Percentiles rank a stretch among this genome's conserved stretches.
Conservation (phyloP, 2,797 vertebrate genomes). For the Agapornis canus region DNA sequence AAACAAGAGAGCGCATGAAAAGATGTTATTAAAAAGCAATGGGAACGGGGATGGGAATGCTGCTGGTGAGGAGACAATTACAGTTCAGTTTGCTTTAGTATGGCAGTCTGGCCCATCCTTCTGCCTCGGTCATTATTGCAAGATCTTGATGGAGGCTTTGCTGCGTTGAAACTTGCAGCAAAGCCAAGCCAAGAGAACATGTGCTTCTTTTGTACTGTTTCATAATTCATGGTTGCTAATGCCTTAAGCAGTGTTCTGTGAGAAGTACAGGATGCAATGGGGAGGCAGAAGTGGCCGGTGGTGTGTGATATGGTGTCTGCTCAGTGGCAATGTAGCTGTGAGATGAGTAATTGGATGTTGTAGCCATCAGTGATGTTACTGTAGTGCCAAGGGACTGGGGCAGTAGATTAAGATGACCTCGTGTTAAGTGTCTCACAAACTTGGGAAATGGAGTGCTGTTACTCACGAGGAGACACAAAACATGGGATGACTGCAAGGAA, state of each 20-base stretch:
- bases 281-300: not conserved
- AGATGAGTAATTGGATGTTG: not conserved
- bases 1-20: not conserved
- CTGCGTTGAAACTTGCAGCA: not conserved
- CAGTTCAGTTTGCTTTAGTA: not conserved
- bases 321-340: not conserved
- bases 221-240: not conserved
- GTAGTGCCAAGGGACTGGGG: not conserved
- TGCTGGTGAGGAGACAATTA: not conserved
- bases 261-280: not conserved
- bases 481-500: not conserved
- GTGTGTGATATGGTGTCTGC: not conserved
- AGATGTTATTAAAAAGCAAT: not conserved
- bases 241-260: not conserved
- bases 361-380: no score
- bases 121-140: not conserved
- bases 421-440: not conserved
- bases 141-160: not conserved
- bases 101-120: not conserved
- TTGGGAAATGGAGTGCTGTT: not conserved
- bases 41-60: not conserved
- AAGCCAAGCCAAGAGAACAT: not conserved
- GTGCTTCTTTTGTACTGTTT: not conserved
- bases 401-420: not conserved
- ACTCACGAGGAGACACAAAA: not conserved